These are phyloP conservation scores for Rhorus exstirpatorius DNA, from an alignment of 2,888 invertebrate genomes.

Conservation along the genomic window DNA sequence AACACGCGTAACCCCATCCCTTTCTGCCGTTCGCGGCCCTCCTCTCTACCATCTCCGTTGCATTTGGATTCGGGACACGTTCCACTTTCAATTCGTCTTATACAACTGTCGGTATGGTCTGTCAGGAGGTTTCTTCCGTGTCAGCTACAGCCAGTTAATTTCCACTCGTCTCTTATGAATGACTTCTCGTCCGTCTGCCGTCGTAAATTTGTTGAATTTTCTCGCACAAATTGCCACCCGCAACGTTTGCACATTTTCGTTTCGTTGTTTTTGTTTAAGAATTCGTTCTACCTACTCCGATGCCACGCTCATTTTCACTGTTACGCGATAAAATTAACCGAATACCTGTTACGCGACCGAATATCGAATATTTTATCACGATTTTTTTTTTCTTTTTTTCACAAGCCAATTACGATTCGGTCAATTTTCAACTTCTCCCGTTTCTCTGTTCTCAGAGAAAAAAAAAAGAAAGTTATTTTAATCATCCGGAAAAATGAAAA, in stretches of 20 bases:
- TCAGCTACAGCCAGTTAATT: constrained; percentile 74
- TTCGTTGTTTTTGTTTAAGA: too few relatives aligned
- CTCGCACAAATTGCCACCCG: constrained; percentile 67
- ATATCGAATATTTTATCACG: too few relatives aligned
- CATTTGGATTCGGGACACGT: constrained; percentile 73
- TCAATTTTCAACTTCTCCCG: too few relatives aligned
- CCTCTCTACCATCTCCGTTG: constrained; percentile 56
- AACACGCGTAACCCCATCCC: constrained; percentile 55
- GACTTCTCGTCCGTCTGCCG: constrained; percentile 65
- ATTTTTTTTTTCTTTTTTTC: too few relatives aligned
- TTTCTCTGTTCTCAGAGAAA: too few relatives aligned
- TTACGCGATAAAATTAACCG: too few relatives aligned
- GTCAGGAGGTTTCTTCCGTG: constrained; percentile 72
- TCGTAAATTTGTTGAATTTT: constrained; percentile 69
- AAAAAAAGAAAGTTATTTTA: too few relatives aligned
- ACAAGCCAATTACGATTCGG: too few relatives aligned
- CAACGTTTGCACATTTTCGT: constrained; percentile 36
- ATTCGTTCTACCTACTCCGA: too few relatives aligned
- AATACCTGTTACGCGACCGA: too few relatives aligned
- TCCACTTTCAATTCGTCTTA: constrained; percentile 74
- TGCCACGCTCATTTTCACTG: too few relatives aligned
- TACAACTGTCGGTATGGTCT: constrained; percentile 73
- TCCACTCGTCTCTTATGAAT: constrained; percentile 72
- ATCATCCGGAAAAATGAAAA: too few relatives aligned
- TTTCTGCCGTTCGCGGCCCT: constrained; percentile 48